Base-by-base conservation (phyloP, 2,113 vertebrate genomes). In the Toxotes chatareus region DNA sequence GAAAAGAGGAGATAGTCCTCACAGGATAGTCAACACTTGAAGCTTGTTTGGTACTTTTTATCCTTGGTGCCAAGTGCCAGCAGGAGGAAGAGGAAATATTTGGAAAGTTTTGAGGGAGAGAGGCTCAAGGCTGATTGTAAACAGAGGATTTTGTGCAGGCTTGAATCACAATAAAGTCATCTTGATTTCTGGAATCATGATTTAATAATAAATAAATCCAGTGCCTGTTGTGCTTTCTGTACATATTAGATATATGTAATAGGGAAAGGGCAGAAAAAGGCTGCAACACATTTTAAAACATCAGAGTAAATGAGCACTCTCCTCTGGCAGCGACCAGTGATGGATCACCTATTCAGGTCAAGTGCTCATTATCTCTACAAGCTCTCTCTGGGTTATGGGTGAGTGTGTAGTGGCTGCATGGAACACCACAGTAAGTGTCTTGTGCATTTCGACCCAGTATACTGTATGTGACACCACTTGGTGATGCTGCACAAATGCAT, bases 1-100 rank as follows among this genome's bases (percentile, higher is more conserved):
- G 73, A 77, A 68, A 63, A 40, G 51, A 56, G 19, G 49, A 76
- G 77, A 86, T 70, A 83, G 56, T 56, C 46, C 36, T 64, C 27
- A 13, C 36, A 32, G 38, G 16, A 61, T 42, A 55, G 44, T 73
- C 65, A 57, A 27, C 42, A 70, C 56, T 57, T 66, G 11, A 63
- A 73, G 70, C 63, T 86, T 61, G 23, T 70, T 84, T 74, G 13
- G 32, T 3, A 53, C 17, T 56, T 62, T 61, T 76, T 32, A 66
- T 63, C 62, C 55, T 8, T 31, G 13, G 27, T 27, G 55, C 32
- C 27, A 32, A 62, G 31, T 62, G 60, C 56, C 42, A 71, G 32
- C 7, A 34, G 12, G 69, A 73, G 62, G 53, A 64, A 51, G 63
- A 61, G 7, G 2, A 40, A 44, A 16, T 32, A 3, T 79, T 63